Conservation (phyloP, 2,888 invertebrate species). For the Stenodema calcarata region DNA sequence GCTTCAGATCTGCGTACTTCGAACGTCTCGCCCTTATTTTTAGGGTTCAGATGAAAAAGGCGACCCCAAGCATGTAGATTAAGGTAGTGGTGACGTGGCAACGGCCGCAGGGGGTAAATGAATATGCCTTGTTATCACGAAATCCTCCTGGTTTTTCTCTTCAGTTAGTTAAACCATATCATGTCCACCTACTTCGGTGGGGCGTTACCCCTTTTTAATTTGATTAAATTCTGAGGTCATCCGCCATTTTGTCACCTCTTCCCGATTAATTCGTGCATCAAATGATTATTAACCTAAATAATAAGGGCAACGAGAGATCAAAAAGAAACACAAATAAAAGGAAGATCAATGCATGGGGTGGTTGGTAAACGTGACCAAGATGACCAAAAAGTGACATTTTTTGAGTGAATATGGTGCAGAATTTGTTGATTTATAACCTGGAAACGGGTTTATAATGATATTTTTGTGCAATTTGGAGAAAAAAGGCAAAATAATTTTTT, state of each 20-base stretch:
- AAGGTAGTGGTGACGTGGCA: not conserved
- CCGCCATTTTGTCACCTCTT: not conserved
- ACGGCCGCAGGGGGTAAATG: not conserved
- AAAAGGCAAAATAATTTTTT: no score
- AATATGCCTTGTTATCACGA: not conserved
- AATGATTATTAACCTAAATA: no score
- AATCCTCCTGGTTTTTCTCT: not conserved
- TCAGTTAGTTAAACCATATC: not conserved
- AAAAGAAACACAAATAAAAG: no score
- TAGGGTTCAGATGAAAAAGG: not conserved
- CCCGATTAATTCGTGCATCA: no score
- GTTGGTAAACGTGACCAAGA: no score
- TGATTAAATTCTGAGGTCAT: conserved; percentile 2
- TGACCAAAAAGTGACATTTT: no score
- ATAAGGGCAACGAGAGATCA: no score
- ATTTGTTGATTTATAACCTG: no score
- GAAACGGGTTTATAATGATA: no score
- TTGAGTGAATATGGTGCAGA: no score
- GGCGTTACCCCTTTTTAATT: conserved; percentile 7
- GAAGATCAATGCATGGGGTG: no score
- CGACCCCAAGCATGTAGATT: not conserved
- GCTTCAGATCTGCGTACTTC: not conserved
- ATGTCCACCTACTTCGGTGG: not conserved
- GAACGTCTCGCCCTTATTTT: not conserved
- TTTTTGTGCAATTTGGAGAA: no score